Conservation (phyloP, 2,888 invertebrate species). For the Campoletis raptor region DNA sequence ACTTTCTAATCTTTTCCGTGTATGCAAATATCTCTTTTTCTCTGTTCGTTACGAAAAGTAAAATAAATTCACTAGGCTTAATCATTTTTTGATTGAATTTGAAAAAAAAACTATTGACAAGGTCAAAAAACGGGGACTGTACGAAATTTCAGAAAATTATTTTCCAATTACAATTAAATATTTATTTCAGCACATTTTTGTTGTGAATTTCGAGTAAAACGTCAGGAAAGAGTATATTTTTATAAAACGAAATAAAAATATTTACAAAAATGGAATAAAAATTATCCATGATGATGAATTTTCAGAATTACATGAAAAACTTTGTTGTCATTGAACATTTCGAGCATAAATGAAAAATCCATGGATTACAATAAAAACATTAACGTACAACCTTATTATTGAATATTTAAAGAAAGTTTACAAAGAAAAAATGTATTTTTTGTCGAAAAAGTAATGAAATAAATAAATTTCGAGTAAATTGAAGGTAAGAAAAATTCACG, state of each 20-base stretch:
- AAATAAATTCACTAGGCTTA: too few species aligned
- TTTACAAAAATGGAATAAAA: not conserved
- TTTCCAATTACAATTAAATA: not conserved
- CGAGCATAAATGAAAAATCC: not conserved
- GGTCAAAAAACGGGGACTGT: not conserved
- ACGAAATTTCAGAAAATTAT: not conserved
- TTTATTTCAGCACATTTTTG: not conserved
- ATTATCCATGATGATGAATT: not conserved
- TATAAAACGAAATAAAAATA: not conserved
- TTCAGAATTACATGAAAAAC: not conserved
- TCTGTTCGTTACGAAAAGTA: not conserved
- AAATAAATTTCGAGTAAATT: too few species aligned
- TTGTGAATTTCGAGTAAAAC: not conserved
- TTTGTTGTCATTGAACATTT: not conserved
- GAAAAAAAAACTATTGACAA: not conserved
- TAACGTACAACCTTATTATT: not conserved
- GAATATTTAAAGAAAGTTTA: too few species aligned
- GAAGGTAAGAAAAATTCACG: too few species aligned
- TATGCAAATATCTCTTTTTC: not conserved
- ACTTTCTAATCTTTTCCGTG: conserved; percentile 8
- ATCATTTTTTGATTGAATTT: too few species aligned
- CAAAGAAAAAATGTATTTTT: too few species aligned
- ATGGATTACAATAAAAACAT: not conserved
- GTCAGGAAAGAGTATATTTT: not conserved
- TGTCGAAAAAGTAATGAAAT: too few species aligned